A percentile compares a stretch with the other conserved stretches of the same genome.
phyloP scores from a whole-genome alignment of 2,888 invertebrate species.

The Pimpla rufipes region DNA sequence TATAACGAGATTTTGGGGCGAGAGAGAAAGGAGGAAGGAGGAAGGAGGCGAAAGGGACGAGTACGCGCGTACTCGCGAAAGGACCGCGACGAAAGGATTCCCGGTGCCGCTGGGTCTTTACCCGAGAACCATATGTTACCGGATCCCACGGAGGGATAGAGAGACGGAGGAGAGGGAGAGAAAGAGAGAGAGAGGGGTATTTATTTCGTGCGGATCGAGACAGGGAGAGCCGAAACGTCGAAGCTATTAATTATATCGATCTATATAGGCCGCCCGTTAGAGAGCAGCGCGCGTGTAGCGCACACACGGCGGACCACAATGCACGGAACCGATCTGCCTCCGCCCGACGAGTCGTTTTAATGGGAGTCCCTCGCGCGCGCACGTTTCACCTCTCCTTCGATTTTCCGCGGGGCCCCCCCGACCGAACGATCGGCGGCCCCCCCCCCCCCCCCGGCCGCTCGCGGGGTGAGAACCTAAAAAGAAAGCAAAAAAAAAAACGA shows the following conservation, averaged over 20 bases:
- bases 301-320: slow-evolving; percentile 24
- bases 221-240: slow-evolving; percentile 57
- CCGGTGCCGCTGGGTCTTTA: slow-evolving; percentile 69
- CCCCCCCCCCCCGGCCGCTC: slow-evolving; percentile 64
- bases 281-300: slow-evolving; percentile 48
- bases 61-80: slow-evolving; percentile 48
- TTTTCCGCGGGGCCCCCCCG: slow-evolving; percentile 58
- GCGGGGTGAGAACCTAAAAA: slow-evolving; percentile 81
- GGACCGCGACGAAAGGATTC: slow-evolving; percentile 72
- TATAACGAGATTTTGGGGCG: slow-evolving; percentile 1
- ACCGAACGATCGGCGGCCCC: slow-evolving; percentile 67
- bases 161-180: background rate
- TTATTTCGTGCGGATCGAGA: too few relatives aligned
- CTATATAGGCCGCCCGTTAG: slow-evolving; percentile 77
- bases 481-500: slow-evolving; percentile 65
- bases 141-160: slow-evolving; percentile 76
- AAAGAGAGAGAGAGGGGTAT: background rate
- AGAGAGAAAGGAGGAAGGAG: slow-evolving; percentile 9
- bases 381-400: slow-evolving; percentile 74
- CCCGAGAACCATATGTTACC: slow-evolving; percentile 83
- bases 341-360: slow-evolving; percentile 50
- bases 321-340: slow-evolving; percentile 59
- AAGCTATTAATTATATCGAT: slow-evolving; percentile 85
- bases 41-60: slow-evolving; percentile 56
- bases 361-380: slow-evolving; percentile 58